Evolutionary conservation across 1,140 invertebrate species (phyloP).

Genomic region (Xylocopa sonorina): DNA sequence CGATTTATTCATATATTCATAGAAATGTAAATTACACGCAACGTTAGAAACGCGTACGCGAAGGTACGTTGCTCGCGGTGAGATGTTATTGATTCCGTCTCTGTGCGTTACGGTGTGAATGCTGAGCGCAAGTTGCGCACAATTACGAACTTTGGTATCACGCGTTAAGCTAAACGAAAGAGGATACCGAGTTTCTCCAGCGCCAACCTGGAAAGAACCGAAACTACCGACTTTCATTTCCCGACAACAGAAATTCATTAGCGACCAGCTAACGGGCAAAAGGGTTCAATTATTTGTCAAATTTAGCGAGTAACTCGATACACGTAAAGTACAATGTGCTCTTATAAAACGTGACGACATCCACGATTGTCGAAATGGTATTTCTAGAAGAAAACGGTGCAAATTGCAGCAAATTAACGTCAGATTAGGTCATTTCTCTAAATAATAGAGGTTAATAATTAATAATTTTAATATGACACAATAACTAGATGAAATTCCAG

Average conservation of each 20-base stretch:
- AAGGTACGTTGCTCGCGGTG: not conserved
- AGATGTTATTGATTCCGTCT: not conserved
- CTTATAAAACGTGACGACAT: too few relatives aligned
- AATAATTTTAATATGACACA: too few relatives aligned
- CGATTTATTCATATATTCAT: conserved; percentile 37
- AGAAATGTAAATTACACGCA: conserved; percentile 43
- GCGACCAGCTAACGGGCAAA: not conserved
- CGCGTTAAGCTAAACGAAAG: conserved; percentile 14
- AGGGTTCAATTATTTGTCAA: not conserved
- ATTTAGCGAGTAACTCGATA: not conserved
- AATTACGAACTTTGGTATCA: conserved; percentile 29
- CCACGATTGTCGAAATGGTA: too few relatives aligned
- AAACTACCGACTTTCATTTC: not conserved
- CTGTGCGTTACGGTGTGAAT: conserved; percentile 2
- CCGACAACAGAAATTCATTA: conserved; percentile 13
- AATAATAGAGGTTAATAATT: too few relatives aligned
- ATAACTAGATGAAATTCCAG: too few relatives aligned
- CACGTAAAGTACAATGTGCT: not conserved
- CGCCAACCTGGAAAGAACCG: conserved; percentile 2
- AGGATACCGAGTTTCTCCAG: not conserved
- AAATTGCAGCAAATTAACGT: too few relatives aligned
- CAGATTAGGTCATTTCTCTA: too few relatives aligned
- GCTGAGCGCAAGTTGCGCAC: conserved; percentile 4
- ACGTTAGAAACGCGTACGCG: not conserved
- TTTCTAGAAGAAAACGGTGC: too few relatives aligned